Conservation (phyloP, 2,888 invertebrate species). For the Notodonta ziczac region DNA sequence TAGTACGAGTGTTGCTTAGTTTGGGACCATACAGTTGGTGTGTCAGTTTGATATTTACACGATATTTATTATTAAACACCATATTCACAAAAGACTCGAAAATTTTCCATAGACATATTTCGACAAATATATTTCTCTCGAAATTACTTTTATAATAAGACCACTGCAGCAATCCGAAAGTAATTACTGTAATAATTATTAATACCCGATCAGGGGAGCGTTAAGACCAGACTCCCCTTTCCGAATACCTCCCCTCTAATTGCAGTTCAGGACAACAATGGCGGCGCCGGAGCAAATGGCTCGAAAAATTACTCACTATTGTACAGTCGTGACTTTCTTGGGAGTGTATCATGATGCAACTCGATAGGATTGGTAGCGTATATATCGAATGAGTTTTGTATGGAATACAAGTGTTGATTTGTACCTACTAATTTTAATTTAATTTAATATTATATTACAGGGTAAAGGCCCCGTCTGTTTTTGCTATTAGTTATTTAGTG, state of each 20-base stretch:
- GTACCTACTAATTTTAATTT: no score
- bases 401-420: no score
- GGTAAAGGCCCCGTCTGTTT: no score
- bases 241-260: conserved; percentile 38
- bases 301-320: conserved; percentile 73
- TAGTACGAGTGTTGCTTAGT: no score
- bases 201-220: conserved; percentile 53
- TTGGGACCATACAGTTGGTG: no score
- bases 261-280: conserved; percentile 54
- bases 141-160: not conserved
- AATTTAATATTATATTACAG: no score
- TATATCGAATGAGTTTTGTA: conserved; percentile 5
- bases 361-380: conserved; percentile 11
- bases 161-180: conserved; percentile 38
- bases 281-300: conserved; percentile 57
- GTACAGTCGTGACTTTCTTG: conserved; percentile 42
- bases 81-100: not conserved
- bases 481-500: no score
- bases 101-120: not conserved
- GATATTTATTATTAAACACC: not conserved
- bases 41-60: no score
- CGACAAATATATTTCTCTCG: not conserved
- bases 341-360: conserved; percentile 15
- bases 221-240: conserved; percentile 29
- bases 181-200: conserved; percentile 55